Evolutionary conservation across 2,797 vertebrate species (phyloP).

Genomic region (Emys orbicularis): DNA sequence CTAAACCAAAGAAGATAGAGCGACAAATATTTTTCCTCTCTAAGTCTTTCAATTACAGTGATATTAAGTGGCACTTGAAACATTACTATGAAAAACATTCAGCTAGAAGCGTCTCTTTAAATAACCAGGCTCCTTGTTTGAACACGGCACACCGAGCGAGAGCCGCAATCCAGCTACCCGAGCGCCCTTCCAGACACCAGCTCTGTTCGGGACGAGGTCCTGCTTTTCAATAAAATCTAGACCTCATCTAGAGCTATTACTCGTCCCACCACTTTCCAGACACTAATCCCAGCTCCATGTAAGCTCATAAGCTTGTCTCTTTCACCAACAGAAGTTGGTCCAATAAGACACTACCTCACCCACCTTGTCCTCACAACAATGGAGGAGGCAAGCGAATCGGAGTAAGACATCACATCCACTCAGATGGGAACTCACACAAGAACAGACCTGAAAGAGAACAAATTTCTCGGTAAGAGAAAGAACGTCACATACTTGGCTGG

Average conservation of each 20-base stretch:
- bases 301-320: not conserved
- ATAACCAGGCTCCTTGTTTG: not conserved
- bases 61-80: not conserved
- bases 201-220: not conserved
- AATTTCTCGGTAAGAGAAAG: not conserved
- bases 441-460: conserved; percentile 8
- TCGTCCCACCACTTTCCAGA: not conserved
- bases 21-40: too few relatives aligned
- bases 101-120: not conserved
- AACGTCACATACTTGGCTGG: not conserved
- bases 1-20: not conserved
- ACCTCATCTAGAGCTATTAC: not conserved
- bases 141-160: not conserved
- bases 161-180: not conserved
- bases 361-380: not conserved
- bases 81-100: not conserved
- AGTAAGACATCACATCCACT: not conserved
- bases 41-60: not conserved
- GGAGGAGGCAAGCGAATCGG: not conserved
- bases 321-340: not conserved
- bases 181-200: not conserved
- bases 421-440: not conserved
- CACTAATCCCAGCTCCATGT: not conserved
- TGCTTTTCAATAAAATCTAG: not conserved
- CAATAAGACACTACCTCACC: not conserved